These are phyloP conservation scores for Corythornis cristatus DNA, from an alignment of 2,113 vertebrate genomes.

Conservation along the genomic window DNA sequence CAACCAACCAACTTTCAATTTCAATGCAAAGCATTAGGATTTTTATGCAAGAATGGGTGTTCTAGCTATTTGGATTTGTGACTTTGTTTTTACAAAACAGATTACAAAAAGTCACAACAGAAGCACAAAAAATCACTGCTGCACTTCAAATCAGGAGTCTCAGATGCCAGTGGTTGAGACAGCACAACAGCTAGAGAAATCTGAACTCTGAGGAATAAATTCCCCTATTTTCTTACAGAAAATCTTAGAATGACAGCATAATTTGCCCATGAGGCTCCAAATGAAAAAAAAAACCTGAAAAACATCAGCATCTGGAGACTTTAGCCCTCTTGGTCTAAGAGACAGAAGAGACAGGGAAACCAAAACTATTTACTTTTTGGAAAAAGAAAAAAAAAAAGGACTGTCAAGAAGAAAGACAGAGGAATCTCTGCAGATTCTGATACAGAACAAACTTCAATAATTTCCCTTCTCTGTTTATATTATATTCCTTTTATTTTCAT, in stretches of 20 bases:
- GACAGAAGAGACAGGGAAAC: background rate
- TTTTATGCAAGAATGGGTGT: background rate
- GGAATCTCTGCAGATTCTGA: background rate
- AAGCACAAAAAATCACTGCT: background rate
- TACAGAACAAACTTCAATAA: background rate
- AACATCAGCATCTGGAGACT: conserved; percentile 37
- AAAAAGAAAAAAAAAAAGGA: background rate
- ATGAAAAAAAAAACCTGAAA: conserved; percentile 44
- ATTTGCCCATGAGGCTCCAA: conserved; percentile 19
- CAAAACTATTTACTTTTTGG: background rate
- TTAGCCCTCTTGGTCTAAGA: conserved; percentile 16
- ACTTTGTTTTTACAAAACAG: background rate
- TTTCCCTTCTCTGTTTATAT: background rate
- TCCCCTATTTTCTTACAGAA: conserved; percentile 1
- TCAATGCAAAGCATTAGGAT: background rate
- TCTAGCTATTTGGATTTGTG: background rate
- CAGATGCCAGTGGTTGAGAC: background rate
- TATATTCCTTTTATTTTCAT: background rate
- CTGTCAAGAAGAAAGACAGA: background rate
- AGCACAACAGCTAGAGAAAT: background rate
- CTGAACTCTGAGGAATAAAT: background rate
- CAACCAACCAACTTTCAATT: too few species aligned
- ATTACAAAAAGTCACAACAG: background rate
- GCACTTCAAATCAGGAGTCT: background rate
- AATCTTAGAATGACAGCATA: conserved; percentile 18